A percentile compares a stretch with the other conserved stretches of the same genome.
phyloP scores from a whole-genome alignment of 2,113 vertebrate genomes.

The Aegotheles bennettii region DNA sequence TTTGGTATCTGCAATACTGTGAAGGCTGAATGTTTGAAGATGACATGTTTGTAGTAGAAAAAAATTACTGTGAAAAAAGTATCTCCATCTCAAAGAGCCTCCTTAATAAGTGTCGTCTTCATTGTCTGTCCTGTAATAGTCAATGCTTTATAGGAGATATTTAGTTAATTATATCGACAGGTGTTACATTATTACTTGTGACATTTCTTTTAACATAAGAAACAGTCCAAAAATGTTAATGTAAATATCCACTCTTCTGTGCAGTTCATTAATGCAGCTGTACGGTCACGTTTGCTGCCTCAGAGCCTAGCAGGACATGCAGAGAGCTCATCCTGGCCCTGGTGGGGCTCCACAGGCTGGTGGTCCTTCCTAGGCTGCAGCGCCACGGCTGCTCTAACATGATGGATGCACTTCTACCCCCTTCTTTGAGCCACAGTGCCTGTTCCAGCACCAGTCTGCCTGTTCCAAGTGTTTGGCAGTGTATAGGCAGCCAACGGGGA shows the following conservation, averaged over 20 bases:
- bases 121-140: not conserved
- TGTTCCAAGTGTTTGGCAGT: not conserved
- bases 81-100: not conserved
- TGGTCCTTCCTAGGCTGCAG: not conserved
- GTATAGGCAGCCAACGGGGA: not conserved
- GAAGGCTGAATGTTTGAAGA: not conserved
- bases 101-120: not conserved
- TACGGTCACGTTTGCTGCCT: not conserved
- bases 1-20: not conserved
- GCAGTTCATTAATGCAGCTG: not conserved
- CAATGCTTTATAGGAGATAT: not conserved
- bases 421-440: not conserved
- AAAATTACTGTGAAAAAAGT: not conserved
- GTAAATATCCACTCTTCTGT: not conserved
- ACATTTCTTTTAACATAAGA: not conserved
- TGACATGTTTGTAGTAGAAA: not conserved
- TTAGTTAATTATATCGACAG: not conserved
- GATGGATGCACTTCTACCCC: accelerated
- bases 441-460: not conserved
- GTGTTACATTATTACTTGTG: not conserved
- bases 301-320: accelerated
- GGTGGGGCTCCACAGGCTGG: not conserved
- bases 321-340: not conserved
- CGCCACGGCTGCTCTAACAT: not conserved
- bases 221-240: not conserved